These are phyloP conservation scores for Muscicapa comitata DNA, from an alignment of 2,797 vertebrate species.

Conservation along the genomic window DNA sequence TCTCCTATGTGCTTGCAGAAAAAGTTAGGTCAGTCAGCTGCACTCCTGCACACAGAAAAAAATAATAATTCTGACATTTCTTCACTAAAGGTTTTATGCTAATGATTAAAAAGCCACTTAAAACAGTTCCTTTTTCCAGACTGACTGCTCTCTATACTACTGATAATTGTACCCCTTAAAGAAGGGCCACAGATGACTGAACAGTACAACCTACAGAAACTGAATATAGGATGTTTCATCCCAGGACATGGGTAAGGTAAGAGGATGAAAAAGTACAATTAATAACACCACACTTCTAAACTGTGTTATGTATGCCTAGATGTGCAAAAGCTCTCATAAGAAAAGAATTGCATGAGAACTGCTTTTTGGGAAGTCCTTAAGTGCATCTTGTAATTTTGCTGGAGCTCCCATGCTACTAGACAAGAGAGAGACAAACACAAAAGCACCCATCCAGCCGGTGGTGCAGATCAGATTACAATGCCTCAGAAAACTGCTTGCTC, in stretches of 20 bases:
- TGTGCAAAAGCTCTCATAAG: not conserved
- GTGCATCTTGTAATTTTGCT: not conserved
- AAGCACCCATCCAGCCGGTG: not conserved
- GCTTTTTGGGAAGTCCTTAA: not conserved
- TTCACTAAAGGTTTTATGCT: not conserved
- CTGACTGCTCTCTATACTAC: not conserved
- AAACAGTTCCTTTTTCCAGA: not conserved
- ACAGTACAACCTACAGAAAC: not conserved
- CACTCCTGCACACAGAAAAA: not conserved
- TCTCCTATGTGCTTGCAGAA: not conserved
- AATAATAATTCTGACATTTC: not conserved
- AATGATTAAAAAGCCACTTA: not conserved
- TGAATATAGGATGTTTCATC: not conserved
- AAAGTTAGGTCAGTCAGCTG: not conserved
- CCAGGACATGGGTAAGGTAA: not conserved
- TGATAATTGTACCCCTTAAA: not conserved
- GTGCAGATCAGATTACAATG: not conserved
- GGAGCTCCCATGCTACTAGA: not conserved
- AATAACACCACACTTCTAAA: not conserved
- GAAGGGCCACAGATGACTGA: not conserved
- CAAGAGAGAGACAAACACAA: not conserved
- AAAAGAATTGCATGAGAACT: not conserved
- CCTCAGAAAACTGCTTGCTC: not conserved
- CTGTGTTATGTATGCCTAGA: not conserved
- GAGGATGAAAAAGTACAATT: not conserved